These are phyloP conservation scores for Tupaia chinensis DNA, from an alignment of 2,113 vertebrate genomes.

Conservation along the genomic window DNA sequence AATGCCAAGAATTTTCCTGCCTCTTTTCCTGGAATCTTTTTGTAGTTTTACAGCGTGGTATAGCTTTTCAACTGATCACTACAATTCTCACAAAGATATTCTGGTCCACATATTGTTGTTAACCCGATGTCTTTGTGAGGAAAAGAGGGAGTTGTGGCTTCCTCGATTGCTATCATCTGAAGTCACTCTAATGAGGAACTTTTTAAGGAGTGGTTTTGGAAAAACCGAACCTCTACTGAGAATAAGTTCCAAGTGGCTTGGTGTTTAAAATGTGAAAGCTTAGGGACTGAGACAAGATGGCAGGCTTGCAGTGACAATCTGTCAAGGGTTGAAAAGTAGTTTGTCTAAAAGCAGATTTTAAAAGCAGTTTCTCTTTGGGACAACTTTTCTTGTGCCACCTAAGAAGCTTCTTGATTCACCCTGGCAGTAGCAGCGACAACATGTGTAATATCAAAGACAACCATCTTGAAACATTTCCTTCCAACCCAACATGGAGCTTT, in stretches of 20 bases:
- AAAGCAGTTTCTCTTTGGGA: too few relatives aligned
- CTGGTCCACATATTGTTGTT: neutral
- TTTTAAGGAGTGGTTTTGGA: neutral
- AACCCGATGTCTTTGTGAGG: neutral
- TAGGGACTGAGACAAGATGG: too few relatives aligned
- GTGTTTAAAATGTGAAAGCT: neutral
- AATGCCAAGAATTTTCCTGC: neutral
- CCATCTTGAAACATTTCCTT: too few relatives aligned
- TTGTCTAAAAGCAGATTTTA: too few relatives aligned
- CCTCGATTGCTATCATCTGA: neutral
- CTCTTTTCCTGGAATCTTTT: neutral
- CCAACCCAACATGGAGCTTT: too few relatives aligned
- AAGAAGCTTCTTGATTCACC: too few relatives aligned
- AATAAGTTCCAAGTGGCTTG: neutral
- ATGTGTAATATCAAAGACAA: too few relatives aligned
- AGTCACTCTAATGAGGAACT: neutral
- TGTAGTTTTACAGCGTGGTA: neutral
- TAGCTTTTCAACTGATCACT: neutral
- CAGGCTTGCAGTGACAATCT: too few relatives aligned
- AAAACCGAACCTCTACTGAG: neutral
- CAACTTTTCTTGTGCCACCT: too few relatives aligned
- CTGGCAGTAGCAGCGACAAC: too few relatives aligned
- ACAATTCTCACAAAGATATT: neutral
- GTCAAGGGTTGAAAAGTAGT: too few relatives aligned
- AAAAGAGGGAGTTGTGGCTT: neutral